A percentile compares a stretch with the other conserved stretches of the same genome.
These are phyloP conservation scores for Gadopsis bispinosus DNA, from an alignment of 2,797 vertebrate species.

Conservation along the genomic window DNA sequence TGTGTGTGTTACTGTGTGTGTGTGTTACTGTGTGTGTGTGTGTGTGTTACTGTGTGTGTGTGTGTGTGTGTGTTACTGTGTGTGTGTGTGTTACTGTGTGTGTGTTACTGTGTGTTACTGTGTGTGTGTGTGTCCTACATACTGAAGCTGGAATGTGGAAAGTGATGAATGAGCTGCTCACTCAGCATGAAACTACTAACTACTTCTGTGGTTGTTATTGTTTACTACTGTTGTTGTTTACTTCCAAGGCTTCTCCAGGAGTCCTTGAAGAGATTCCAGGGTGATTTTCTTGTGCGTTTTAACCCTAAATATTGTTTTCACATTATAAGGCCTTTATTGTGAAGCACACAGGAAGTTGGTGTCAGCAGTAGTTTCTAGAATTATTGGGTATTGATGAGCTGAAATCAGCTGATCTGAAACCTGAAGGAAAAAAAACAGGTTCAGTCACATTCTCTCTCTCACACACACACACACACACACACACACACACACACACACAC, in stretches of 20 bases:
- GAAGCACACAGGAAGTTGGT: neutral
- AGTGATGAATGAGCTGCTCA: neutral
- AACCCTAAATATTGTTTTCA: no score
- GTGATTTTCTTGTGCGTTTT: no score
- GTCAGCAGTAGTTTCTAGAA: neutral
- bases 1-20: no score
- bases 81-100: neutral
- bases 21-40: neutral
- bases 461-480: no score
- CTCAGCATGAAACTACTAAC: neutral
- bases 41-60: neutral
- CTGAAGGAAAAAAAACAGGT: neutral
- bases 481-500: no score
- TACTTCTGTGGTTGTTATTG: no score
- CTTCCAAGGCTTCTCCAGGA: no score
- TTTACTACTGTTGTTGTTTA: no score
- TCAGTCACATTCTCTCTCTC: neutral
- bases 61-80: neutral
- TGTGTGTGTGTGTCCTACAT: slow-evolving; percentile 7
- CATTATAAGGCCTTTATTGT: slow-evolving; percentile 1
- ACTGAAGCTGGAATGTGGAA: slow-evolving; percentile 15
- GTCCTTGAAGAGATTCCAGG: no score
- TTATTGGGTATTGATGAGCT: no score
- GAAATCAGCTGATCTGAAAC: no score
- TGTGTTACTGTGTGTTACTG: no score